These are phyloP conservation scores for Andrena haemorrhoa DNA, from an alignment of 2,888 invertebrate species.

Conservation along the genomic window DNA sequence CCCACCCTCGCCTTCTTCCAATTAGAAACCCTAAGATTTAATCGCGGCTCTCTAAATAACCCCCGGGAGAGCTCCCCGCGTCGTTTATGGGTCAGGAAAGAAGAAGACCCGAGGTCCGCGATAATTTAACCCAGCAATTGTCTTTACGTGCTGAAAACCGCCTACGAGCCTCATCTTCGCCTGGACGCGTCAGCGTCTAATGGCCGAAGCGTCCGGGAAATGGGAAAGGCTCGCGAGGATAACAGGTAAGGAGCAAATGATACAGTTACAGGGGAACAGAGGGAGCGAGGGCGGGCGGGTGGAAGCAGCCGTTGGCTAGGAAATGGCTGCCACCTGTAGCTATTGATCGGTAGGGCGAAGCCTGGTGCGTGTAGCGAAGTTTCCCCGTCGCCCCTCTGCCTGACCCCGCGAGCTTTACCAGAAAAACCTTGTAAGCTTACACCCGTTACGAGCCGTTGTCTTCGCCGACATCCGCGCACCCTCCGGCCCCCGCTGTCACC, in stretches of 20 bases:
- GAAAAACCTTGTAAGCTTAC: constrained; percentile 58
- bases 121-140: not conserved
- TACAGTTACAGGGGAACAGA: constrained; percentile 45
- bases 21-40: too few species aligned
- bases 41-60: too few species aligned
- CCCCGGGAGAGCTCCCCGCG: too few species aligned
- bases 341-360: constrained; percentile 84
- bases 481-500: not conserved
- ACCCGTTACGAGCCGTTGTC: constrained; percentile 46
- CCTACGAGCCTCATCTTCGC: not conserved
- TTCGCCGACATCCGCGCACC: constrained; percentile 24
- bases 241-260: constrained; percentile 43
- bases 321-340: constrained; percentile 85
- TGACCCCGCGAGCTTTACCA: constrained; percentile 28
- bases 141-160: not conserved
- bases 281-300: constrained; percentile 43
- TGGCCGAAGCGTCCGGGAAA: not conserved
- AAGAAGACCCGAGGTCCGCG: too few species aligned
- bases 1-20: too few species aligned
- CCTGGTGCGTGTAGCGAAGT: constrained; percentile 65
- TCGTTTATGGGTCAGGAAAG: too few species aligned
- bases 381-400: constrained; percentile 43
- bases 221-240: constrained; percentile 26
- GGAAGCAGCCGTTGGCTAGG: constrained; percentile 78
- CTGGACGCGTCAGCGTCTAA: not conserved